These are phyloP conservation scores for Alviniconcha strummeri DNA, from an alignment of 2,888 invertebrate species.

Conservation along the genomic window DNA sequence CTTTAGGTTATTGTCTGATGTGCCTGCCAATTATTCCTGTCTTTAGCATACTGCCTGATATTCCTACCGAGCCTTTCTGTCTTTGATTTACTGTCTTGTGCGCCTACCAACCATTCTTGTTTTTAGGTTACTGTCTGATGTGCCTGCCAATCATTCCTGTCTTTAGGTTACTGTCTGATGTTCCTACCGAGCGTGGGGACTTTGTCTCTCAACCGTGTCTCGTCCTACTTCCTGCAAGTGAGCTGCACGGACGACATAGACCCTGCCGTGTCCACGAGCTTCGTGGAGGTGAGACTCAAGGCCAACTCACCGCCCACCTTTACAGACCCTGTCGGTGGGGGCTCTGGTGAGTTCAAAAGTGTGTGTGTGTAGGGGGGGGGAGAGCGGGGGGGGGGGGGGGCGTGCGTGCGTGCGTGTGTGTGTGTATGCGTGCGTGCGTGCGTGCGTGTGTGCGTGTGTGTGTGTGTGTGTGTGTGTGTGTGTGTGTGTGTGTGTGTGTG, in stretches of 20 bases:
- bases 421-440: conserved; percentile 1
- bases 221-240: conserved; percentile 31
- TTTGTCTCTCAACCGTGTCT: conserved; percentile 22
- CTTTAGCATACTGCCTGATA: too few relatives aligned
- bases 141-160: not conserved
- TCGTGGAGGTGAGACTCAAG: conserved; percentile 31
- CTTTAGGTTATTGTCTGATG: too few relatives aligned
- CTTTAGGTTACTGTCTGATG: conserved; percentile 28
- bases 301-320: conserved; percentile 39
- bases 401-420: not conserved
- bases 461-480: not conserved
- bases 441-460: not conserved
- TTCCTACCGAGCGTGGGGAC: conserved; percentile 34
- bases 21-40: too few relatives aligned
- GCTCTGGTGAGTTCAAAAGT: not conserved
- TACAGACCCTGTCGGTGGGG: not conserved
- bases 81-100: too few relatives aligned
- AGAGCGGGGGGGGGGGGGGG: not conserved
- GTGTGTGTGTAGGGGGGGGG: conserved; percentile 4
- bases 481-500: not conserved
- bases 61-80: too few relatives aligned
- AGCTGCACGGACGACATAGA: conserved; percentile 32
- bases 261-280: not conserved
- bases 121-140: too few relatives aligned
- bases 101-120: too few relatives aligned